Conservation (phyloP, 2,888 invertebrate genomes). For the Dryocosmus kuriphilus region DNA sequence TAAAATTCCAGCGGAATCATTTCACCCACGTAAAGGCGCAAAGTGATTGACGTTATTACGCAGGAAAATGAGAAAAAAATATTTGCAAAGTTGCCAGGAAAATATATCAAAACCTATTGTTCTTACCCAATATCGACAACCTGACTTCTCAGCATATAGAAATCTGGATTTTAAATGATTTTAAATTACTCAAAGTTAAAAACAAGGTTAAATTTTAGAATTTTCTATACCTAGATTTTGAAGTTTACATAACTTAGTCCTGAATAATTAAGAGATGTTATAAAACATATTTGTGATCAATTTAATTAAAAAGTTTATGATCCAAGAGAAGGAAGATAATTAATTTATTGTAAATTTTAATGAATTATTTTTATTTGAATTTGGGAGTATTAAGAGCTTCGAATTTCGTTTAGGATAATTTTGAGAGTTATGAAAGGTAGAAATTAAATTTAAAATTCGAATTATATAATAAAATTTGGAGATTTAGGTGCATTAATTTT, state of each 20-base stretch:
- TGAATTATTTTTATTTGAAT: no score
- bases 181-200: neutral
- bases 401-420: no score
- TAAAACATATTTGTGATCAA: neutral
- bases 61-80: neutral
- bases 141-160: neutral
- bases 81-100: neutral
- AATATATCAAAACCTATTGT: neutral
- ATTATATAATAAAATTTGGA: no score
- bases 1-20: constrained; percentile 14
- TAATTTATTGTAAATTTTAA: no score
- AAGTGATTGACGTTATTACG: constrained; percentile 3
- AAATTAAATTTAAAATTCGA: no score
- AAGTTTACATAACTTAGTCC: neutral
- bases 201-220: neutral
- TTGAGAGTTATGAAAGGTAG: no score
- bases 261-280: no score
- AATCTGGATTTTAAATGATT: neutral
- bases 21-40: neutral
- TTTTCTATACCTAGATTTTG: neutral
- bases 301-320: no score
- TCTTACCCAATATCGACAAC: neutral
- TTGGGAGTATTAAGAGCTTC: no score
- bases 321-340: no score
- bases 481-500: no score